Percentiles rank a stretch among this genome's conserved stretches.
Evolutionary conservation across 1,140 invertebrate species (phyloP).

Genomic region (Brachionus koreanus): DNA sequence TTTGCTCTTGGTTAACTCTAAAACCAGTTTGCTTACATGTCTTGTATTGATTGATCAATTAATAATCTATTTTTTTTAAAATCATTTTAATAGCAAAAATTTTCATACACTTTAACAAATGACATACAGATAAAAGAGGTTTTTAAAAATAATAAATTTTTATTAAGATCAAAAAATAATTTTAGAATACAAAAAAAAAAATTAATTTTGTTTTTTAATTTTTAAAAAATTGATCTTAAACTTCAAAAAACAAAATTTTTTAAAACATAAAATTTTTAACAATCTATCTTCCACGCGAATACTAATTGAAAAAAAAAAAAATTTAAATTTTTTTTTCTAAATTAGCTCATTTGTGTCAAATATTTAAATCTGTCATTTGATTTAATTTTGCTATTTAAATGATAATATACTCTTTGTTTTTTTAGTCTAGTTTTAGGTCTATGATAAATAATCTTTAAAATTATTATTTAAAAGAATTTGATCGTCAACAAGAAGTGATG

Average conservation of each 20-base stretch:
- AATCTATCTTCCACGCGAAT: too few species aligned
- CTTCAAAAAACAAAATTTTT: background rate
- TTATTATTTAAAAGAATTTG: background rate
- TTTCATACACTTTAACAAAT: background rate
- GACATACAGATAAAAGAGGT: too few species aligned
- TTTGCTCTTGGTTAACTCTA: constrained; percentile 6
- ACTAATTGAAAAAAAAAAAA: background rate
- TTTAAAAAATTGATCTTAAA: too few species aligned
- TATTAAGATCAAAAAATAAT: too few species aligned
- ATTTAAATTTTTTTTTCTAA: background rate
- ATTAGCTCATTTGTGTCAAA: background rate
- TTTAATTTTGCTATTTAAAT: background rate
- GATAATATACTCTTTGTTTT: background rate
- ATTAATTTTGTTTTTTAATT: too few species aligned
- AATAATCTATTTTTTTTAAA: background rate
- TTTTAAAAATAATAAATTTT: too few species aligned
- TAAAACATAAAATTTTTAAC: too few species aligned
- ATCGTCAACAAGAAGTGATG: constrained; percentile 42
- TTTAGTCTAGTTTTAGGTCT: background rate
- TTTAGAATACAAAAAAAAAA: too few species aligned
- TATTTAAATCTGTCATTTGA: background rate
- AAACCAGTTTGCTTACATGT: background rate
- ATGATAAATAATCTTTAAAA: background rate
- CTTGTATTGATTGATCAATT: background rate
- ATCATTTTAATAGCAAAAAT: background rate